Evolutionary conservation across 2,797 vertebrate species (phyloP), one percentile per base, ranked within the genome.

Genomic region (Rhinatrema bivittatum): DNA sequence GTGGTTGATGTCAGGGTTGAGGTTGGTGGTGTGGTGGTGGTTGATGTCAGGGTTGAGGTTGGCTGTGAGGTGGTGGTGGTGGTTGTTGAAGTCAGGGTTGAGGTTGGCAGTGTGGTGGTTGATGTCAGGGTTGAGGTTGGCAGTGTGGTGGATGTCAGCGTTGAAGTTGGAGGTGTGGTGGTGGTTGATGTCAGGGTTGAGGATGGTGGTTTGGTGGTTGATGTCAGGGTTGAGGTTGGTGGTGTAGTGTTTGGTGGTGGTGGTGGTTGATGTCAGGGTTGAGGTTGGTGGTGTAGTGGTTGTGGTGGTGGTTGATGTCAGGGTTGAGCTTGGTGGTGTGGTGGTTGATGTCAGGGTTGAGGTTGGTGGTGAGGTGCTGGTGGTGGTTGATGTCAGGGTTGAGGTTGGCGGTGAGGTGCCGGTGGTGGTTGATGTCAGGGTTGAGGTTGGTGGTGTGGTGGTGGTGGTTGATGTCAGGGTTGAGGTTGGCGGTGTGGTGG

Each of bases 31-130:
- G n/a, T n/a, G n/a, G 5, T 7, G 14, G 25, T 17, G 20, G 4
- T 13, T 6, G 10, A 32, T 7, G 2, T 1, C 4, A n/a, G n/a
- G n/a, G n/a, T 5, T 5, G n/a, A n/a, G n/a, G n/a, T n/a, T n/a
- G n/a, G n/a, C n/a, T n/a, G n/a, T n/a, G n/a, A n/a, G n/a, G n/a
- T n/a, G n/a, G n/a, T n/a, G n/a, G n/a, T n/a, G n/a, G n/a, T n/a
- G n/a, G n/a, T n/a, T n/a, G n/a, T n/a, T n/a, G n/a, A n/a, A n/a
- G n/a, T n/a, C n/a, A n/a, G n/a, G n/a, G 15, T 0, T 32, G 13
- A 1, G 26, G 10, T 2, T 28, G 27, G 21, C 32, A 53, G 46
- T 39, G 40, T 28, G 16, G 31, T 15, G 40, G 16, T 21, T 21
- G 28, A 4, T 26, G 35, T 32, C 9, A 6, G 9, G 12, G 16